phyloP scores from a whole-genome alignment of 92 coral and sea anemone species.

The Plumapathes pennacea region DNA sequence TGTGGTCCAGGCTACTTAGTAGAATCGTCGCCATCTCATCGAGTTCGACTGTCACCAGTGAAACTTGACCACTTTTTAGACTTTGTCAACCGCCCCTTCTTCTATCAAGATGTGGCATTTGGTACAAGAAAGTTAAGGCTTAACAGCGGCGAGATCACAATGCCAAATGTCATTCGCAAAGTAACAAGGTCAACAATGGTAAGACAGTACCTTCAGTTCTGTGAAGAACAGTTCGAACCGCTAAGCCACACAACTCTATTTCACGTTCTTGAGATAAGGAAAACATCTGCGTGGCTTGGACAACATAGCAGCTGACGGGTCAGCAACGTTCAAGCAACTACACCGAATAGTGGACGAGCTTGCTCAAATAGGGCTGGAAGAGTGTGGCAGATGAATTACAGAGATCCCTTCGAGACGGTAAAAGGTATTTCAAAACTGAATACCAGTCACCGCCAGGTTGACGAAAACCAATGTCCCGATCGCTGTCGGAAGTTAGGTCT shows the following conservation, averaged over 20 bases:
- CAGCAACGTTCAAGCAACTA: constrained; percentile 9
- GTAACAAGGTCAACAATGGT: constrained; percentile 76
- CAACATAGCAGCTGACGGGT: constrained; percentile 55
- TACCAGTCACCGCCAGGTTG: constrained; percentile 44
- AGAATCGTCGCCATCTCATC: constrained; percentile 29
- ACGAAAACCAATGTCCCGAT: constrained; percentile 33
- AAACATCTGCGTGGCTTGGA: constrained; percentile 60
- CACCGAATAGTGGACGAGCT: constrained; percentile 29
- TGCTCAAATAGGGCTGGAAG: constrained; percentile 44
- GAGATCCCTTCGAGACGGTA: constrained; percentile 26
- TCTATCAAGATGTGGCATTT: constrained; percentile 75
- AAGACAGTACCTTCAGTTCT: constrained; percentile 52
- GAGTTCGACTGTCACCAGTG: constrained; percentile 44
- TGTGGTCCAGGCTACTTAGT: constrained; percentile 57
- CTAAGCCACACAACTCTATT: constrained; percentile 59
- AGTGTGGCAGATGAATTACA: constrained; percentile 19
- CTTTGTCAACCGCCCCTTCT: constrained; percentile 64
- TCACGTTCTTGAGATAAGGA: constrained; percentile 40
- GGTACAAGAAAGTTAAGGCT: constrained; percentile 64
- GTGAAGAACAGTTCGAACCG: constrained; percentile 52
- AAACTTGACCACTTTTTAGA: constrained; percentile 68
- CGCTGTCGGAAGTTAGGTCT: constrained; percentile 45
- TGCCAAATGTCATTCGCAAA: constrained; percentile 68
- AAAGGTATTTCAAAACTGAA: constrained; percentile 20
- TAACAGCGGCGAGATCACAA: constrained; percentile 49